Base-by-base conservation (phyloP, 2,888 invertebrate genomes). In the Gerris lacustris region DNA sequence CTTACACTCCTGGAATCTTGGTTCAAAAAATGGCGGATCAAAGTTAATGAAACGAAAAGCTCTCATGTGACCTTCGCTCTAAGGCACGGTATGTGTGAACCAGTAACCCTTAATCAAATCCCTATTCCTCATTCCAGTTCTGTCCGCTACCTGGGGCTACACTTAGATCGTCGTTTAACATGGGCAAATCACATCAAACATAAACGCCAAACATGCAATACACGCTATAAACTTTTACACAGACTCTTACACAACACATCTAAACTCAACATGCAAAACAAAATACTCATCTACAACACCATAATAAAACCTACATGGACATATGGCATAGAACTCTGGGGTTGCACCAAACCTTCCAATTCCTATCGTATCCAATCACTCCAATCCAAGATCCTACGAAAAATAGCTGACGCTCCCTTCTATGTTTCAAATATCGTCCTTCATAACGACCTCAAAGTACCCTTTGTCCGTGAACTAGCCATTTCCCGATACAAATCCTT, bases 81-180 rank as follows among this genome's bases (percentile, higher is more conserved):
- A 15, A 15, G 15, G 15, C 62, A n/a, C 5, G n/a, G n/a, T 15
- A 62, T n/a, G 15, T 62, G 62, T n/a, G 11, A 11, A 15, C 62
- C 62, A n/a, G 63, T 70, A 44, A 44, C 17, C 45, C 44, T 72
- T 6, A 62, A 70, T 44, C 18, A 62, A 15, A 44, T 9, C n/a
- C 17, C 63, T 11, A 67, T 76, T 0, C 74, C 76, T 31, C 66
- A 66, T 18, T 63, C 43, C 17, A 72, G 74, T 55, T 64, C 68
- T 70, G 0, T 76, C 74, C 74, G 76, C 74, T 76, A 76, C 69
- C 74, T 77, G 2, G 76, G 74, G 17, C 73, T 76, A 18, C 73
- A 74, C 55, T 71, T 76, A 6, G 75, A 76, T 67, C 66, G 71
- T 45, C 69, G 73, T 68, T 69, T 76, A 7, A 72, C 70, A 63